Base-by-base conservation (phyloP, 2,113 vertebrate species). In the Perca flavescens region DNA sequence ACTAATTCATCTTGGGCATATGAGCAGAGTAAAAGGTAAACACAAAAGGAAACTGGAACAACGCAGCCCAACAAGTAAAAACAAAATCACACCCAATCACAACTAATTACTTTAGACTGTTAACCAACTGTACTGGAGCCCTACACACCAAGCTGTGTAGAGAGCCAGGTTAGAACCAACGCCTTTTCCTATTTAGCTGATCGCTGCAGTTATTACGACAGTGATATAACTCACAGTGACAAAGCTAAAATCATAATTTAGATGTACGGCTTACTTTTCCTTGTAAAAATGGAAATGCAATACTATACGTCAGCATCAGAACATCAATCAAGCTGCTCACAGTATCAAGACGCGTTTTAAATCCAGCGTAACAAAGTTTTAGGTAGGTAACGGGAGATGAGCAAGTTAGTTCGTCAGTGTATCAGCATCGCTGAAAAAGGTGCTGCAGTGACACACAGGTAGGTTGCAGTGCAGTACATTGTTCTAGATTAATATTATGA, bases 261-360 rank as follows among this genome's bases (percentile, higher is more conserved):
- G 6, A 21, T 53, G 49, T 16, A n/a, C 3, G 53, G 7, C 5
- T 54, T 40, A 53, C 15, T 14, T 4, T 67, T 43, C 40, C 9
- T 43, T 43, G 9, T 43, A 43, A 43, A 43, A 43, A 43, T 43
- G 9, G 9, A 43, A 43, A 43, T 43, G 10, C 40, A 43, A 43
- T 11, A 43, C 40, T 43, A 43, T 43, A 10, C 2, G 40, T 11
- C 11, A 43, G 8, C 40, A 43, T 43, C 16, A 63, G 74, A 46
- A 15, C 67, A 58, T n/a, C 6, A 13, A 52, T 62, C 36, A 75
- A 21, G 25, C 36, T 79, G 80, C 77, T 84, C 65, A 63, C 49
- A 71, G 63, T 62, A 49, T 15, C 5, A 19, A n/a, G 25, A 58
- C 52, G 54, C 1, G 11, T 66, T 21, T 40, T 57, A 68, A 61